Evolutionary conservation across 2,113 vertebrate species (phyloP), one percentile per base, ranked within the genome.

Genomic region (Nothocercus julius): DNA sequence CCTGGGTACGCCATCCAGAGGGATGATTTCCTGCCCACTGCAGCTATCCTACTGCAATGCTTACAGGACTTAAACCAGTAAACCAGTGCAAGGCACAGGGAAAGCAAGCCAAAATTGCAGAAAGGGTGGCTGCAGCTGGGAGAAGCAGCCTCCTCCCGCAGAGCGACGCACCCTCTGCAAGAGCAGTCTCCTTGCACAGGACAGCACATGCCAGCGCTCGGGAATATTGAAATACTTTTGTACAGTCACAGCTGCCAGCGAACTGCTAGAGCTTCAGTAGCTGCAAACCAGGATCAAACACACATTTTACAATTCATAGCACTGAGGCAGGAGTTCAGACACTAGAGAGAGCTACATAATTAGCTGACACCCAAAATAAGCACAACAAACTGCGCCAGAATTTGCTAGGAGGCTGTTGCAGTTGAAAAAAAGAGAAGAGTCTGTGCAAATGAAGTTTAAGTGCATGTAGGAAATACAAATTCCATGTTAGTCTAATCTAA

Each of bases 331-430:
- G 27, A 77, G 0, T 10, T 32, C 51, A 22, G 13, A 21, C 58
- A 87, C 19, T 24, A 36, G 30, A 62, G 62, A 40, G 5, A n/a
- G 13, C 32, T 56, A 42, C n/a, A 53, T 13, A 51, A 14, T 25
- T 2, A n/a, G 16, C 22, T 30, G 32, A 38, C 10, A 38, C 0
- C 28, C 3, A 59, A 32, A 45, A 38, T 27, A 78, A 69, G n/a
- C 0, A 2, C 42, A 56, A 28, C 0, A 1, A 42, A 24, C 58
- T 56, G 2, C 15, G 0, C 42, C 63, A 19, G 13, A 18, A 45
- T 14, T 51, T 20, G 40, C 15, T 1, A 38, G 73, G 1, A 1
- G 28, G 27, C 7, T 32, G 18, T 13, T 51, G 24, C 24, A 7
- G 24, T 44, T 9, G 49, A 21, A 6, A 40, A 66, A 58, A 80